phyloP scores from a whole-genome alignment of 1,140 invertebrate genomes.

The Cydia splendana region DNA sequence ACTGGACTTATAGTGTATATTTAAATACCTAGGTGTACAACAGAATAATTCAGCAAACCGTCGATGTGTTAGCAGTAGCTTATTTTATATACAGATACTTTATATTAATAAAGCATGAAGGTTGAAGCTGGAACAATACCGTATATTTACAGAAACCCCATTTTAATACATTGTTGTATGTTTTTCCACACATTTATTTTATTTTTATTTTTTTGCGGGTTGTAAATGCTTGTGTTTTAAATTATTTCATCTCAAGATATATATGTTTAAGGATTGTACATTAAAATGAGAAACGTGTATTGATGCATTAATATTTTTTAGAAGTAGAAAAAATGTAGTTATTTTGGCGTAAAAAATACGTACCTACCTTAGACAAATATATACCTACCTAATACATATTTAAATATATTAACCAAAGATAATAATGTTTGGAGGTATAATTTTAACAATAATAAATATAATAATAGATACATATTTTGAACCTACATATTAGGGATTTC shows the following conservation, averaged over 20 bases:
- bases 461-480: neutral
- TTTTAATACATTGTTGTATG: conserved; percentile 38
- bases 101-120: conserved; percentile 52
- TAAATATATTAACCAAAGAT: neutral
- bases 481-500: neutral
- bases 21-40: conserved; percentile 14
- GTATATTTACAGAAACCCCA: conserved; percentile 43
- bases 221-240: conserved; percentile 24
- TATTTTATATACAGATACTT: conserved; percentile 37
- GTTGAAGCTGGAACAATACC: conserved; percentile 75
- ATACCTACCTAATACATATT: neutral
- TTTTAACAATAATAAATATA: neutral
- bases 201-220: conserved; percentile 19
- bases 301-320: conserved; percentile 48
- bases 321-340: conserved; percentile 7
- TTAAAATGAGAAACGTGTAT: conserved; percentile 48
- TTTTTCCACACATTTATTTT: conserved; percentile 32
- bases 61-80: conserved; percentile 66
- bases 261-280: conserved; percentile 35
- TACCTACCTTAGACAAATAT: neutral
- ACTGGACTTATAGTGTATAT: neutral
- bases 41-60: conserved; percentile 64
- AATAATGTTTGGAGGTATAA: neutral
- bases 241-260: conserved; percentile 31
- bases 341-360: neutral